These are phyloP conservation scores for Lutraria lutraria DNA, from an alignment of 2,888 invertebrate genomes.

Conservation along the genomic window DNA sequence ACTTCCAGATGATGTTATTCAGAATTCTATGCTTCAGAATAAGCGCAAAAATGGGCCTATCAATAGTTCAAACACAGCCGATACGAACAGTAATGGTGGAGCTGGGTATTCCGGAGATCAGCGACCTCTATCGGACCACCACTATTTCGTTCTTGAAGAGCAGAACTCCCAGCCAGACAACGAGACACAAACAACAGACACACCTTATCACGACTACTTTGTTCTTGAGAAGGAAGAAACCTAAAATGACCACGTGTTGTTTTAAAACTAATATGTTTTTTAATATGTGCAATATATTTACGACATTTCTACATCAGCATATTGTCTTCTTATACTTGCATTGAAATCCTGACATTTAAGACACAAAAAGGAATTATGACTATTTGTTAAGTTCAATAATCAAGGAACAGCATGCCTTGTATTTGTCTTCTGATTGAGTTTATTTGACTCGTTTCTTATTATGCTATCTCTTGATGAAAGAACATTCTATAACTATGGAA, in stretches of 20 bases:
- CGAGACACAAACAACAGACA: not conserved
- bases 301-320: not conserved
- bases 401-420: too few relatives aligned
- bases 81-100: conserved; percentile 14
- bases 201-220: conserved; percentile 29
- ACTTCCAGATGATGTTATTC: conserved; percentile 39
- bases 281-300: not conserved
- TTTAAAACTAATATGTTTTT: not conserved
- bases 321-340: not conserved
- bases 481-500: too few relatives aligned
- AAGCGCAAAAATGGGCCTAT: not conserved
- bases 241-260: not conserved
- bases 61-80: conserved; percentile 2
- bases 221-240: conserved; percentile 32
- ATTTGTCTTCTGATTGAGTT: too few relatives aligned
- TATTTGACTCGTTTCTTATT: too few relatives aligned
- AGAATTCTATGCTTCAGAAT: not conserved
- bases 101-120: not conserved
- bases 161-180: not conserved
- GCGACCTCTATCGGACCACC: conserved; percentile 37
- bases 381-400: too few relatives aligned
- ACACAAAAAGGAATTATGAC: too few relatives aligned
- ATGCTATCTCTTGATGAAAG: too few relatives aligned
- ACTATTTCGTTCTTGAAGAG: conserved; percentile 37
- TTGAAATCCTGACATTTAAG: not conserved